These are phyloP conservation scores for Stratiomys singularior DNA, from an alignment of 2,888 invertebrate species.

Conservation along the genomic window DNA sequence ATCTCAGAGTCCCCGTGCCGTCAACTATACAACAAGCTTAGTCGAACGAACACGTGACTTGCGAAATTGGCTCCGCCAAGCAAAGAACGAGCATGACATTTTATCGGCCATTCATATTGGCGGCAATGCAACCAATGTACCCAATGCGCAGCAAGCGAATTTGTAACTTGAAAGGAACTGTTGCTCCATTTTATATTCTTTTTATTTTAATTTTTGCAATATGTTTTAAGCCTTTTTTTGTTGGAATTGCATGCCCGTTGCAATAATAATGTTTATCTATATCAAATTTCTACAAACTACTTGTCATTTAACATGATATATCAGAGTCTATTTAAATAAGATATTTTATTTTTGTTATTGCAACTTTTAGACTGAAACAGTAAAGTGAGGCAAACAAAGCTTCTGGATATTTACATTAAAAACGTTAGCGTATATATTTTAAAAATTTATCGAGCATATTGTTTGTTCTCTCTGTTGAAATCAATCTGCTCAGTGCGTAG, in stretches of 20 bases:
- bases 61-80: slow-evolving; percentile 74
- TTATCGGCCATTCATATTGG: slow-evolving; percentile 39
- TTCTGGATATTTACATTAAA: neutral
- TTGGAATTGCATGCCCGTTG: neutral
- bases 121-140: neutral
- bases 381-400: neutral
- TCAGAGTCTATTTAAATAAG: no score
- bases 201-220: neutral
- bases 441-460: neutral
- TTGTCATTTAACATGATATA: no score
- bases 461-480: neutral
- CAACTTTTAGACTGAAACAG: neutral
- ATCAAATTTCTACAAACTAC: neutral
- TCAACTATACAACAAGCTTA: slow-evolving; percentile 71
- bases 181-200: slow-evolving; percentile 2
- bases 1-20: slow-evolving; percentile 64
- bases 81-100: slow-evolving; percentile 64
- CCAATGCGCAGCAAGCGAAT: slow-evolving; percentile 23
- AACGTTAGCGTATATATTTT: neutral
- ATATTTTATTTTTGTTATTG: neutral
- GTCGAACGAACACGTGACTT: slow-evolving; percentile 74
- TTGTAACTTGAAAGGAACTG: slow-evolving; percentile 28
- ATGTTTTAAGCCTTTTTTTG: neutral
- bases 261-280: neutral
- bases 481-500: neutral